Evolutionary conservation across 2,113 vertebrate species (phyloP).

Genomic region (Todiramphus saurophagus): DNA sequence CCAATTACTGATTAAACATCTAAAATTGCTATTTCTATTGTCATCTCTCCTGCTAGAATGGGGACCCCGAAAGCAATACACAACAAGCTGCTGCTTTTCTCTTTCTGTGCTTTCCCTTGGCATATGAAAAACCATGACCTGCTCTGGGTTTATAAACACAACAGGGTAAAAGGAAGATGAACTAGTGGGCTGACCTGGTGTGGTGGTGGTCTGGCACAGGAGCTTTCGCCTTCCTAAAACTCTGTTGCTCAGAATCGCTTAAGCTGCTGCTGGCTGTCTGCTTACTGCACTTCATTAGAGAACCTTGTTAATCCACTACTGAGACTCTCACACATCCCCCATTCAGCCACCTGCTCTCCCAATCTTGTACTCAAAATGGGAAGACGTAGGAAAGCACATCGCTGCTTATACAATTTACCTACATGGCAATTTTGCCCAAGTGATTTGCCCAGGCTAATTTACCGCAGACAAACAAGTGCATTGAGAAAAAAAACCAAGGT

Average conservation of each 20-base stretch:
- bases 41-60: neutral
- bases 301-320: neutral
- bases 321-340: neutral
- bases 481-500: neutral
- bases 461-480: neutral
- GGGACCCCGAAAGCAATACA: neutral
- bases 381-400: neutral
- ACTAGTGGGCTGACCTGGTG: neutral
- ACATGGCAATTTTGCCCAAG: neutral
- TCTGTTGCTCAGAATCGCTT: neutral
- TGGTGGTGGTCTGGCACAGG: accelerated
- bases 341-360: neutral
- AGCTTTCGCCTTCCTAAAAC: neutral
- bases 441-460: neutral
- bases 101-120: neutral
- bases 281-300: neutral
- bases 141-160: neutral
- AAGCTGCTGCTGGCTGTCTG: neutral
- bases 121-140: neutral
- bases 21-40: neutral
- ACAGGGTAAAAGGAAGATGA: neutral
- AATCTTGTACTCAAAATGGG: accelerated
- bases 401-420: neutral
- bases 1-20: neutral
- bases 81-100: neutral